Evolutionary conservation across 1,140 invertebrate species (phyloP).

Genomic region (Latrodectus geometricus): DNA sequence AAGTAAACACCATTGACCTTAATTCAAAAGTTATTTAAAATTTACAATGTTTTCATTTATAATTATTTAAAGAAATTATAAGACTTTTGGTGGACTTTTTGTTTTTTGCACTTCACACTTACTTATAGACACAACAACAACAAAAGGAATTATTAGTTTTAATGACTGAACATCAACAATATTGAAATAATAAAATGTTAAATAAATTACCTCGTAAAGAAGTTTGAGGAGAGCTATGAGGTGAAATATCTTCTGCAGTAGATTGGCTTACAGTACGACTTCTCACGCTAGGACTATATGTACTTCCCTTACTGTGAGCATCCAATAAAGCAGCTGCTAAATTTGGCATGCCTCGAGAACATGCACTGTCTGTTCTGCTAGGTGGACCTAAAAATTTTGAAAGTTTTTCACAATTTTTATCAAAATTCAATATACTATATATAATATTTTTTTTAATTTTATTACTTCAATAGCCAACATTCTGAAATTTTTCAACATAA

Average conservation of each 20-base stretch:
- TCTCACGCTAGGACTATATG: slow-evolving; percentile 65
- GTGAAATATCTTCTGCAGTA: slow-evolving; percentile 46
- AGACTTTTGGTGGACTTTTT: neutral
- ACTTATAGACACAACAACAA: too few species aligned
- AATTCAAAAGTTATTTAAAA: neutral
- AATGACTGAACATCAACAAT: neutral
- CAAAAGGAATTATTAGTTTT: neutral
- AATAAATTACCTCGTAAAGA: slow-evolving; percentile 40
- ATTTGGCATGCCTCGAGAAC: slow-evolving; percentile 66
- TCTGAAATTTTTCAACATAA: too few species aligned
- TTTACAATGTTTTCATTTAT: neutral
- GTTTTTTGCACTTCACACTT: too few species aligned
- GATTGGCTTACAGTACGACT: slow-evolving; percentile 71
- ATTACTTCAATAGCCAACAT: too few species aligned
- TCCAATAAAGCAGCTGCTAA: slow-evolving; percentile 73
- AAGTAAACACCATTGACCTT: neutral
- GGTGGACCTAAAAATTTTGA: slow-evolving; percentile 26
- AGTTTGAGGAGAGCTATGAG: slow-evolving; percentile 47
- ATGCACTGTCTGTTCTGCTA: slow-evolving; percentile 49
- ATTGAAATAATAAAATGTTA: neutral
- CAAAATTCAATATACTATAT: too few species aligned
- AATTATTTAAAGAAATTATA: neutral
- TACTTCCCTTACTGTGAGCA: slow-evolving; percentile 66
- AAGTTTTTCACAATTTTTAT: too few species aligned
- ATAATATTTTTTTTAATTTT: too few species aligned